A percentile compares a stretch with the other conserved stretches of the same genome.
phyloP scores from a whole-genome alignment of 2,888 invertebrate genomes.

The Omphaloscelis lunosa region DNA sequence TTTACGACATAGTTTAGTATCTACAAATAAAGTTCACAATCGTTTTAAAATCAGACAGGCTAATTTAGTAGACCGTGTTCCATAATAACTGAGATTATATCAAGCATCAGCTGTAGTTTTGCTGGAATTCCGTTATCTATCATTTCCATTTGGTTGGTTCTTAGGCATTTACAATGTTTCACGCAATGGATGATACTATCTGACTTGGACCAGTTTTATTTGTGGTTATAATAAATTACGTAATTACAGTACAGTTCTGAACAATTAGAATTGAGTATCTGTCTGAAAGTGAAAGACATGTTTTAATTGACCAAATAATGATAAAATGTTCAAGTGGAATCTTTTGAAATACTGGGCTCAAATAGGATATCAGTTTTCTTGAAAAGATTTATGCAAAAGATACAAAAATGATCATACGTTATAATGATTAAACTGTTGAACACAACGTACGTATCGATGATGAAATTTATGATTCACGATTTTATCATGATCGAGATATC shows the following conservation, averaged over 20 bases:
- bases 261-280: conserved; percentile 18
- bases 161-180: conserved; percentile 65
- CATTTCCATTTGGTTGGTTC: conserved; percentile 64
- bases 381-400: conserved; percentile 31
- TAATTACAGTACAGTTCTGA: conserved; percentile 19
- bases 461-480: conserved; percentile 64
- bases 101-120: conserved; percentile 56
- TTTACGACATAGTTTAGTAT: conserved; percentile 51
- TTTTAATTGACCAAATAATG: background rate
- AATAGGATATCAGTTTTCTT: conserved; percentile 3
- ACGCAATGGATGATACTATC: conserved; percentile 63
- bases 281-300: conserved; percentile 3
- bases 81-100: conserved; percentile 66
- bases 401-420: conserved; percentile 18
- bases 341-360: background rate
- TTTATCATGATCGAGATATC: conserved; percentile 61
- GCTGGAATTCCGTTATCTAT: conserved; percentile 64
- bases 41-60: conserved; percentile 59
- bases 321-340: background rate
- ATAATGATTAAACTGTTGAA: conserved; percentile 57
- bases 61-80: conserved; percentile 60
- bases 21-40: conserved; percentile 55
- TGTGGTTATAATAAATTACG: conserved; percentile 39
- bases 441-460: conserved; percentile 59
- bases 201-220: conserved; percentile 48